Evolutionary conservation across 2,797 vertebrate species (phyloP), one percentile per base, ranked within the genome.

Genomic region (Hippopotamyrus pictus): DNA sequence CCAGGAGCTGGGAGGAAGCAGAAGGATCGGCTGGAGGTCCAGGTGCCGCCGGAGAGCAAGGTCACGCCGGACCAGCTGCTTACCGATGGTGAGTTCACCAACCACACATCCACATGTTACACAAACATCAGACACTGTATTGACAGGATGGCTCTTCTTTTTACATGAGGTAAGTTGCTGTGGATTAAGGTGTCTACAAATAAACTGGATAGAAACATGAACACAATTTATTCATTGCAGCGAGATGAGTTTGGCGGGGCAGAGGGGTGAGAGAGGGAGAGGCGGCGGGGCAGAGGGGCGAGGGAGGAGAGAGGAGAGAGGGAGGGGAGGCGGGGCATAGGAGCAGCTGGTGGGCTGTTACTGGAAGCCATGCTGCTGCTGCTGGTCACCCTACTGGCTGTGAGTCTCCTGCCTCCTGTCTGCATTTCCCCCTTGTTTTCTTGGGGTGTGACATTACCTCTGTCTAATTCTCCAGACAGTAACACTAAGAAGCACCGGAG

Each of bases 401-500:
- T 37, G 11, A 33, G 33, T 73, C 65, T 73, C 33, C 25, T 14
- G 11, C 65, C 65, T 12, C 0, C 5, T 73, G 11, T 73, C 33
- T 37, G 65, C 22, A 62, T 62, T 62, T 25, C 59, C 22, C 29
- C 46, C 41, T 19, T 29, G 44, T 73, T 73, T 73, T 51, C 11
- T 29, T 14, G 9, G 54, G 5, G 76, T 51, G 79, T 48, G 86
- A 54, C 7, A 9, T 22, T n/a, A 44, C 41, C 11, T 69, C 37
- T 44, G 19, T 88, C 54, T 88, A 46, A 65, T 19, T 86, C 3
- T 33, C n/a, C 62, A 86, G 83, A 25, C 84, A 37, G 41, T 37
- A 57, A 86, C 48, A 46, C 44, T 1, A 86, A 89, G 48, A 89
- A 86, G 46, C 53, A 89, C 50, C 50, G 84, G 83, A 86, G 46